These are phyloP conservation scores for Rhodeus uyekii DNA, from an alignment of 2,797 vertebrate genomes.

Conservation along the genomic window DNA sequence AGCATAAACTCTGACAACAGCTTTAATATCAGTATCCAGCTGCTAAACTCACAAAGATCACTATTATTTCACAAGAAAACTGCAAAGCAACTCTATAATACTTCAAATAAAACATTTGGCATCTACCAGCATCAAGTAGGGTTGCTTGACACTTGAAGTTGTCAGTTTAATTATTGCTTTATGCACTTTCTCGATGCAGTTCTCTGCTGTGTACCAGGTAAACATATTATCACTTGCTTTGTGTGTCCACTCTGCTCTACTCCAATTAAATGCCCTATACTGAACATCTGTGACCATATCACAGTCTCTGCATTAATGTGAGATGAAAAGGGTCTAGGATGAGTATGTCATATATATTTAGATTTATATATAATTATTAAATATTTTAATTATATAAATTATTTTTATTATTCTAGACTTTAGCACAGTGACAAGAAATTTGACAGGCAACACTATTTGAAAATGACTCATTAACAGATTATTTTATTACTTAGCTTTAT, in stretches of 20 bases:
- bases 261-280: conserved; percentile 10
- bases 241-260: background rate
- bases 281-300: background rate
- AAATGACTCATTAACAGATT: too few species aligned
- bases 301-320: conserved; percentile 16
- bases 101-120: background rate
- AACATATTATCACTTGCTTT: background rate
- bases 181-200: background rate
- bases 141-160: background rate
- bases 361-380: too few species aligned
- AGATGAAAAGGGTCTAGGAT: background rate
- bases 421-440: too few species aligned
- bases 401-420: too few species aligned
- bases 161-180: background rate
- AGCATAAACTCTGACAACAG: background rate
- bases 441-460: too few species aligned
- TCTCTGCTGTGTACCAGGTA: background rate
- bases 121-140: background rate
- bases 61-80: conserved; percentile 6
- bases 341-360: background rate
- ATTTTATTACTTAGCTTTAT: too few species aligned
- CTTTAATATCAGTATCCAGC: conserved; percentile 14
- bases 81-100: background rate
- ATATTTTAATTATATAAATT: too few species aligned
- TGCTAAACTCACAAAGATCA: conserved; percentile 36